Evolutionary conservation across 1,140 invertebrate species (phyloP).

Genomic region (Pseudomyrmex sp.): DNA sequence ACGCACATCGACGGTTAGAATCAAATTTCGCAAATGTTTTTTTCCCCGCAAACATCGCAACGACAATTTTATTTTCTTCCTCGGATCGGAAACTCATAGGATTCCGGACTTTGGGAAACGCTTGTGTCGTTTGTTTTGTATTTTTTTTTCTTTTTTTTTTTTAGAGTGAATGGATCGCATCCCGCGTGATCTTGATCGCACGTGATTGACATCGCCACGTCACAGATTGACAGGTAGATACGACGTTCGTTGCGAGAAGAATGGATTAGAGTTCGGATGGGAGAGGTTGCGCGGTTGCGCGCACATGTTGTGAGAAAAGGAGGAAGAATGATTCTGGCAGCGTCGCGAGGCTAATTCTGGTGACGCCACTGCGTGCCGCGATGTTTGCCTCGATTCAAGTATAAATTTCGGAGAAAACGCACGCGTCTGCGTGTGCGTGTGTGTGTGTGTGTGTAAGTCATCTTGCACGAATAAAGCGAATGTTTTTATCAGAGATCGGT

Average conservation of each 20-base stretch:
- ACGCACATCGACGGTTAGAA: neutral
- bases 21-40: constrained; percentile 31
- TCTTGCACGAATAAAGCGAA: neutral
- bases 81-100: neutral
- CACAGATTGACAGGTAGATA: constrained; percentile 45
- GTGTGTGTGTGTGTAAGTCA: too few relatives aligned
- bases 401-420: constrained; percentile 7
- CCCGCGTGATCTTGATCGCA: constrained; percentile 34
- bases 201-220: constrained; percentile 44
- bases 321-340: constrained; percentile 31
- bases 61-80: constrained; percentile 23
- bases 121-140: neutral
- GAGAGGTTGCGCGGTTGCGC: neutral
- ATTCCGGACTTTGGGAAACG: neutral
- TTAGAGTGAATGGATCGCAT: neutral
- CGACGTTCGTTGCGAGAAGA: constrained; percentile 7
- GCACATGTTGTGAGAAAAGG: neutral
- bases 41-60: neutral
- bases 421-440: neutral
- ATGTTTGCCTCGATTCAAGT: neutral
- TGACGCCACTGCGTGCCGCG: neutral
- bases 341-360: constrained; percentile 48
- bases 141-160: constrained; percentile 50
- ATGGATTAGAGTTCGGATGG: neutral
- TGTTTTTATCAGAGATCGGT: neutral